Percentiles rank a stretch among this genome's conserved stretches.
Conservation (phyloP, 2,888 invertebrate genomes). For the Zelleria hepariella region DNA sequence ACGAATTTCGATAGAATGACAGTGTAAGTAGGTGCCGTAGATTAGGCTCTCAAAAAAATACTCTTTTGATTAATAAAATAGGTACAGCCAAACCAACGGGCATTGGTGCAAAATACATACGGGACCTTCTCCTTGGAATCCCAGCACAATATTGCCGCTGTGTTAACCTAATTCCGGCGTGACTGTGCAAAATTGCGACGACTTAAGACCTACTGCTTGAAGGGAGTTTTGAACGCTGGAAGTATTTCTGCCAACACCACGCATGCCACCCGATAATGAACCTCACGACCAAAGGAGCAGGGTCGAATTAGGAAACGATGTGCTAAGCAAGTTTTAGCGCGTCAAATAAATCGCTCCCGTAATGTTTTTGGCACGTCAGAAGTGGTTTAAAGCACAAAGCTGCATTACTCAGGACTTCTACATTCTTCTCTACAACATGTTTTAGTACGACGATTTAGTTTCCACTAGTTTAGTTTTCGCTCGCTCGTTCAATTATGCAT, state of each 20-base stretch:
- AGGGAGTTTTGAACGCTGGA: not conserved
- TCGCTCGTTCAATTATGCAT: too few relatives aligned
- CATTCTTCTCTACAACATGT: not conserved
- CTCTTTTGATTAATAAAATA: too few relatives aligned
- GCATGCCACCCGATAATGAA: not conserved
- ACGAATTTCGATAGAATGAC: too few relatives aligned
- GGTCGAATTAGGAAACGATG: not conserved
- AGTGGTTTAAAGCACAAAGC: not conserved
- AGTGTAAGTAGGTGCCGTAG: too few relatives aligned
- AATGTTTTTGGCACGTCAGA: conserved; percentile 9
- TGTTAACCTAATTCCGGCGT: conserved; percentile 21
- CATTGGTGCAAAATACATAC: too few relatives aligned
- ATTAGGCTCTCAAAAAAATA: too few relatives aligned
- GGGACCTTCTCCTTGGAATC: too few relatives aligned
- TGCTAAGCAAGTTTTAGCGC: not conserved
- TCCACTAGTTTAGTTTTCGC: too few relatives aligned
- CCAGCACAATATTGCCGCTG: too few relatives aligned
- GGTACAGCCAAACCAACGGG: too few relatives aligned
- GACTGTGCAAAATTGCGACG: conserved; percentile 25
- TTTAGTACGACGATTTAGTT: too few relatives aligned
- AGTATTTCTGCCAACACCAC: not conserved
- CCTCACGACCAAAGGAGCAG: not conserved
- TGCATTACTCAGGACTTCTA: not conserved
- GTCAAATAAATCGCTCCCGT: conserved; percentile 3
- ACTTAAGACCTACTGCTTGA: conserved; percentile 16